Conservation (phyloP, 23 tunicate species). For the Styela plicata region DNA sequence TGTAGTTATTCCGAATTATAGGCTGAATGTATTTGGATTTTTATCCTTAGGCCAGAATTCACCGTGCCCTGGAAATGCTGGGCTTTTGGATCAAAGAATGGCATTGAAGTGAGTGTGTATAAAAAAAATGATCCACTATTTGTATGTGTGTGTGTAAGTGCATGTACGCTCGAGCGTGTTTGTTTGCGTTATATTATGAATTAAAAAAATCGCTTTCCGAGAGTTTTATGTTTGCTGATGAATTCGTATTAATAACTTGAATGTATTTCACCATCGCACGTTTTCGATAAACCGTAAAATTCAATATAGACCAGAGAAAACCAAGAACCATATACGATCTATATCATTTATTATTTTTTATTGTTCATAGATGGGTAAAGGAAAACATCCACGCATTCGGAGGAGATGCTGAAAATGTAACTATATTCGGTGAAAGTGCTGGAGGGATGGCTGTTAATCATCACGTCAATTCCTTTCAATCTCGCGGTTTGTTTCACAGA, state of each 20-base stretch:
- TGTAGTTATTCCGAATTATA: conserved; percentile 63
- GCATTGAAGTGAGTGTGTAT: conserved; percentile 68
- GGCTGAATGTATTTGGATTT: conserved; percentile 68
- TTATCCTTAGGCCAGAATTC: conserved; percentile 46
- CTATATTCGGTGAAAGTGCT: conserved; percentile 22
- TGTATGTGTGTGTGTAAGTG: too few species aligned
- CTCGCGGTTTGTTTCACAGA: conserved; percentile 24
- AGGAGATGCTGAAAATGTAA: conserved; percentile 18
- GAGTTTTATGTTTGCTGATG: not conserved
- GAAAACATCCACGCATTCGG: conserved; percentile 10
- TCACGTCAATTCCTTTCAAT: not conserved
- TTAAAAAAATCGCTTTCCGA: not conserved
- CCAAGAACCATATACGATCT: too few species aligned
- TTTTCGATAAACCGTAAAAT: too few species aligned
- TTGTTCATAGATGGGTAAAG: conserved; percentile 9
- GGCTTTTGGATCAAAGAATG: conserved; percentile 58
- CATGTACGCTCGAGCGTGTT: too few species aligned
- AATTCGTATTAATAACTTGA: not conserved
- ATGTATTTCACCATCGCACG: too few species aligned
- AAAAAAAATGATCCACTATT: too few species aligned
- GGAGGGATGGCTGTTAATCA: conserved; percentile 13
- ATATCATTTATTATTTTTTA: too few species aligned
- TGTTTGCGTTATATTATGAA: not conserved
- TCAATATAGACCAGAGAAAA: too few species aligned
- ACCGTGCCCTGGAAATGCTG: conserved; percentile 66